Conservation (phyloP, 2,113 vertebrate species). For the Colius striatus region DNA sequence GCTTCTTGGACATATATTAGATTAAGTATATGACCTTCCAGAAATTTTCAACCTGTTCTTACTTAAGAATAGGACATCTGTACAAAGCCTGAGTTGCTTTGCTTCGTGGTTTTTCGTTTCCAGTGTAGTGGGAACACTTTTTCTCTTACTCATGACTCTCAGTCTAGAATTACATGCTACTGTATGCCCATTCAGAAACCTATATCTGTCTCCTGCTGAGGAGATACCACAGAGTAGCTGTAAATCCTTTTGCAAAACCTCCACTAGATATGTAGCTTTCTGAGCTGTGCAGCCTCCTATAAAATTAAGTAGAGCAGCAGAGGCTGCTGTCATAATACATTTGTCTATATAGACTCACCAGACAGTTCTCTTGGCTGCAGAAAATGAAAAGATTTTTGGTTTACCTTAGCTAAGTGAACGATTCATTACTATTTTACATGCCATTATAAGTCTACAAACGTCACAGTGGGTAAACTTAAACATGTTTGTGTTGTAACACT, state of each 20-base stretch:
- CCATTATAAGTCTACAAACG: not conserved
- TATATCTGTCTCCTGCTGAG: accelerated
- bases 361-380: not conserved
- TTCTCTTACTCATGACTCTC: not conserved
- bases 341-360: accelerated
- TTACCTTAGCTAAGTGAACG: not conserved
- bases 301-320: not conserved
- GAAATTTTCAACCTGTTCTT: not conserved
- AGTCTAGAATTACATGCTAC: not conserved
- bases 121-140: accelerated
- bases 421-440: not conserved
- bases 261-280: not conserved
- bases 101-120: not conserved
- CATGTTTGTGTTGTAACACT: not conserved
- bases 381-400: not conserved
- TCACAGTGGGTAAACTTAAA: not conserved
- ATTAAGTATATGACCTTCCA: not conserved
- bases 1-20: not conserved
- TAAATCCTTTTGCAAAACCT: not conserved
- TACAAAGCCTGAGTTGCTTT: not conserved
- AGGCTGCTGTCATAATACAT: not conserved
- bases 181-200: not conserved
- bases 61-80: not conserved
- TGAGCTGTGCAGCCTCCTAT: not conserved
- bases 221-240: not conserved